Conservation (phyloP, 1,140 invertebrate genomes). For the Cydia splendana region DNA sequence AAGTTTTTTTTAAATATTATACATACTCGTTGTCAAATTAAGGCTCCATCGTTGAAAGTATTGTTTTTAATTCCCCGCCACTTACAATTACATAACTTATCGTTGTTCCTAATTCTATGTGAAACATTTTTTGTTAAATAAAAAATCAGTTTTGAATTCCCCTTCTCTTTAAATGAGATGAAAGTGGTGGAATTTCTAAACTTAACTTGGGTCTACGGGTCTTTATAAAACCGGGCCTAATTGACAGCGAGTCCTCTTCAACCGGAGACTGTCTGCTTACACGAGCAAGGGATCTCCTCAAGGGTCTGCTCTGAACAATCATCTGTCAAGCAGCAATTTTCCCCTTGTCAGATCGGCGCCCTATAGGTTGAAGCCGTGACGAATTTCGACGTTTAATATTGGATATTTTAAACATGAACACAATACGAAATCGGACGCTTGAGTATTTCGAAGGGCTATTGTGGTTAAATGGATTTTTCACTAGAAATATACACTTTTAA, state of each 20-base stretch:
- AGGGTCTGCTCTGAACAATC: slow-evolving; percentile 34
- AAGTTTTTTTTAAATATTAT: too few relatives aligned
- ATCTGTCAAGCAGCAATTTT: slow-evolving; percentile 35
- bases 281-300: neutral
- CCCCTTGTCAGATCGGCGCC: slow-evolving; percentile 11
- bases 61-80: too few relatives aligned
- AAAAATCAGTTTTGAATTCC: too few relatives aligned
- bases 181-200: too few relatives aligned
- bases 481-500: too few relatives aligned
- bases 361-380: slow-evolving; percentile 31
- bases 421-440: neutral
- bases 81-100: too few relatives aligned
- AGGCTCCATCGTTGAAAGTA: too few relatives aligned
- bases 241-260: slow-evolving; percentile 27
- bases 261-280: slow-evolving; percentile 13
- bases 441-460: slow-evolving; percentile 1
- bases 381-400: neutral
- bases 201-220: too few relatives aligned
- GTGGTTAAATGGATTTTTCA: neutral
- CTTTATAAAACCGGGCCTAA: neutral
- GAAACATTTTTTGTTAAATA: too few relatives aligned
- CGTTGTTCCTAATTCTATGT: too few relatives aligned
- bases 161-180: too few relatives aligned
- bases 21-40: too few relatives aligned
- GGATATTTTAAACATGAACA: slow-evolving; percentile 1